Conservation (phyloP, 2,888 invertebrate species). For the Periphyllus acericola region DNA sequence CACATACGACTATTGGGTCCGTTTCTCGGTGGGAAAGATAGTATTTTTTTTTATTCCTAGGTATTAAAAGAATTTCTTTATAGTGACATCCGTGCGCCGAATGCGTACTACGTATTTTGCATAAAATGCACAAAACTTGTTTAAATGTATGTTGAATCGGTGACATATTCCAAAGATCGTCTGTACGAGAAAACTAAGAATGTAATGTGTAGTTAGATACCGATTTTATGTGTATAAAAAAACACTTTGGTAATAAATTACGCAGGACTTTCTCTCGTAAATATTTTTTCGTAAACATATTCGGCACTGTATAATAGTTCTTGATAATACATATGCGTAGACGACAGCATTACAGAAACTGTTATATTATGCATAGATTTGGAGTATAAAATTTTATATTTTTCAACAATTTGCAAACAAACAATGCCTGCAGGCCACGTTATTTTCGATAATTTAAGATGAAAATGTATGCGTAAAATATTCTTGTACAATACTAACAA, state of each 20-base stretch:
- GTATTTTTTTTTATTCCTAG: conserved; percentile 15
- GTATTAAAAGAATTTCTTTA: conserved; percentile 5
- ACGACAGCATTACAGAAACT: background rate
- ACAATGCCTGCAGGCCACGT: too few species aligned
- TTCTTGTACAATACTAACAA: too few species aligned
- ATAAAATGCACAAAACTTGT: conserved; percentile 35
- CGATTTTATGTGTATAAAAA: background rate
- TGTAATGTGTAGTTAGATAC: background rate
- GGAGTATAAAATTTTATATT: too few species aligned
- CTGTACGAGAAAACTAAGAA: background rate
- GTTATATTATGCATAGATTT: too few species aligned
- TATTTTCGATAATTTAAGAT: background rate
- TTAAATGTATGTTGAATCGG: background rate
- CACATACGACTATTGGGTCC: background rate
- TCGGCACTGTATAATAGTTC: background rate
- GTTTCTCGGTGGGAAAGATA: background rate
- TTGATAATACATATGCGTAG: background rate
- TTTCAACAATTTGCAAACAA: too few species aligned
- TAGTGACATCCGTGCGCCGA: background rate
- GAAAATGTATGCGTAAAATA: background rate
- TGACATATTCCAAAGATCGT: background rate
- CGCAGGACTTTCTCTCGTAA: background rate
- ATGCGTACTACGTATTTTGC: conserved; percentile 1
- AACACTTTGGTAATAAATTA: conserved; percentile 28
- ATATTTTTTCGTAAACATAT: background rate